Base-by-base conservation (phyloP, 2,888 invertebrate species). In the Drosophila prostipennis region DNA sequence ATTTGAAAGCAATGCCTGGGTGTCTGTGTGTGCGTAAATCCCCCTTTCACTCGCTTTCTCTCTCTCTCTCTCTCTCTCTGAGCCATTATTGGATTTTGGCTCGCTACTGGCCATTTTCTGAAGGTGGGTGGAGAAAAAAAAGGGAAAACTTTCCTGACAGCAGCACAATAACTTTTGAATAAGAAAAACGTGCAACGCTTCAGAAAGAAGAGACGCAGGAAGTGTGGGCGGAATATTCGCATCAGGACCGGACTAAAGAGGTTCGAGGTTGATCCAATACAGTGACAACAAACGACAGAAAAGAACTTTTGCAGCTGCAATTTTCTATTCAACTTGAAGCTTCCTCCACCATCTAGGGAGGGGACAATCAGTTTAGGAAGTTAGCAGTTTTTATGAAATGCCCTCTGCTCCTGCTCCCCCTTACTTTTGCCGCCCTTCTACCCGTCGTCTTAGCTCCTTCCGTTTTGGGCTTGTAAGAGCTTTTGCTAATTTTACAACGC, bases 81-180 rank as follows among this genome's bases (percentile, higher is more conserved):
- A 68, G 70, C 78, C 74, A 85, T 83, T 83, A 87, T 82, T 87
- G 80, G 71, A 85, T 78, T 82, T 78, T 58, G 69, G 75, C 63
- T 48, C 40, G 40, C 61, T 11, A 61, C 56, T 63, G 73, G 51
- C 68, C 78, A 64, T 46, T 67, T 64, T 61, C 69, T 46, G 53
- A 65, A 83, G 77, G 75, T 78, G 78, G 67, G 52, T 6, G 19
- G 11, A 11, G 6, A 19, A n/a, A 26, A 45, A 45, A 45, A 23
- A n/a, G 36, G 43, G 49, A 39, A 61, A 75, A 74, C 64, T 71
- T 74, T 77, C 58, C 74, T 69, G 82, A 81, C 76, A 84, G 74
- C 77, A 70, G 67, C 74, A 81, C 85, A 87, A 83, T 83, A 85
- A 76, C 87, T 85, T 65, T 78, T 82, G 78, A 78, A 85, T 76